A percentile compares a stretch with the other conserved stretches of the same genome.
Conservation (phyloP, 1,140 invertebrate genomes). For the Lucilia cuprina region DNA sequence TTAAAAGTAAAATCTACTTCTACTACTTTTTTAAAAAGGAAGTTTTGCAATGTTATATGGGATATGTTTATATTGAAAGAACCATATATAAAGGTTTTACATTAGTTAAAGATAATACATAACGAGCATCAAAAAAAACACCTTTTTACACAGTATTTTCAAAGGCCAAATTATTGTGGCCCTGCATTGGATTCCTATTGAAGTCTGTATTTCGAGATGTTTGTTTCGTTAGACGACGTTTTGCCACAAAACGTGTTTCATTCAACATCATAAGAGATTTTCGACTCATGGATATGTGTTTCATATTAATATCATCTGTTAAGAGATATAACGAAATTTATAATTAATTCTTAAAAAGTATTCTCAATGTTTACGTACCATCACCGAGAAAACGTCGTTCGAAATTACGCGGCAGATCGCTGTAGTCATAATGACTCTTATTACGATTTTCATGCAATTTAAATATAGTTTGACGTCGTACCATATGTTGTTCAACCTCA, state of each 20-base stretch:
- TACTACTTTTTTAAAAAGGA: no score
- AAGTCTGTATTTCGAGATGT: conserved; percentile 34
- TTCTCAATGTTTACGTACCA: conserved; percentile 35
- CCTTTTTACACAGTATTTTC: background rate
- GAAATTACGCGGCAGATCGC: conserved; percentile 56
- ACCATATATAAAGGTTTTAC: no score
- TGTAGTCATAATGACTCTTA: conserved; percentile 51
- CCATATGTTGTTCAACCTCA: conserved; percentile 46
- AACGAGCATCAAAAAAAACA: no score
- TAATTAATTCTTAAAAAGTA: background rate
- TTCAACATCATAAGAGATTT: conserved; percentile 56
- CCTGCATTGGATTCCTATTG: conserved; percentile 33
- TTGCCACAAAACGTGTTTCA: conserved; percentile 48
- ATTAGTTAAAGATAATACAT: no score
- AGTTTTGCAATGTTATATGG: no score
- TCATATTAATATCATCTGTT: conserved; percentile 50
- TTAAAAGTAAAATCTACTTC: no score
- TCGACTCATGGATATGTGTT: conserved; percentile 52
- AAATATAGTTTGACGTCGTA: conserved; percentile 54
- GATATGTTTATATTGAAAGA: no score
- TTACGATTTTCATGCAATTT: conserved; percentile 51
- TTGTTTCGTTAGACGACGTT: conserved; percentile 39
- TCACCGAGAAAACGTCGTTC: conserved; percentile 55
- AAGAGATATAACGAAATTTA: background rate
- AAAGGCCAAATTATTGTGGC: background rate